Conservation (phyloP, 2,113 vertebrate species). For the Coptodon rendalli region DNA sequence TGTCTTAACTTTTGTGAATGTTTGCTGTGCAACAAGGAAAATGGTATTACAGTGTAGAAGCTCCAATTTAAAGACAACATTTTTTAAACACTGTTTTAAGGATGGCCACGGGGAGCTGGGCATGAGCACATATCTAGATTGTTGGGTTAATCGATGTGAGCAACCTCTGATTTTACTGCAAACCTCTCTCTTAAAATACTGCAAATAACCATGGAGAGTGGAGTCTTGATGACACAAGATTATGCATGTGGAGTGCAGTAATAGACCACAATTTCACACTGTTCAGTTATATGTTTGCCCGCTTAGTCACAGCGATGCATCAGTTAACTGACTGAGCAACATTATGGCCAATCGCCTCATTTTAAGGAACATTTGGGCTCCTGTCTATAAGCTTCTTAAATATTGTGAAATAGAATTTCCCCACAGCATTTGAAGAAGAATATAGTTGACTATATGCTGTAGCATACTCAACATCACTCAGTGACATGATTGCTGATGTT, state of each 20-base stretch:
- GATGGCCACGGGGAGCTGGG: neutral
- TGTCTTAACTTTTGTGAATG: neutral
- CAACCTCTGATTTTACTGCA: neutral
- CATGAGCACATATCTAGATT: neutral
- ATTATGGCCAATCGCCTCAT: neutral
- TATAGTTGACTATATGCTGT: neutral
- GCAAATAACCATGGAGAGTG: neutral
- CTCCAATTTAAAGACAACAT: neutral
- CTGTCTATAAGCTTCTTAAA: neutral
- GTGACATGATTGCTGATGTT: neutral
- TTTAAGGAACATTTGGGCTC: neutral
- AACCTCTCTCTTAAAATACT: neutral
- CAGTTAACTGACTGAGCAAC: neutral
- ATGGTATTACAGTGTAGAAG: neutral
- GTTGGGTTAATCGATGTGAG: neutral
- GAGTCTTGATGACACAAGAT: neutral
- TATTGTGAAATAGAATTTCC: neutral
- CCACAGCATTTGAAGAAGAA: neutral
- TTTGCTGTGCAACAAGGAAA: neutral
- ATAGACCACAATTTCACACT: neutral
- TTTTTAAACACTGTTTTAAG: neutral
- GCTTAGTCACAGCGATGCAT: conserved; percentile 1
- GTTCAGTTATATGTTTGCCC: neutral
- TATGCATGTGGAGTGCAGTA: neutral
- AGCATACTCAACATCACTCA: neutral